A percentile compares a stretch with the other conserved stretches of the same genome.
Conservation (phyloP, 2,113 vertebrate species). For the Lophochroa leadbeateri region DNA sequence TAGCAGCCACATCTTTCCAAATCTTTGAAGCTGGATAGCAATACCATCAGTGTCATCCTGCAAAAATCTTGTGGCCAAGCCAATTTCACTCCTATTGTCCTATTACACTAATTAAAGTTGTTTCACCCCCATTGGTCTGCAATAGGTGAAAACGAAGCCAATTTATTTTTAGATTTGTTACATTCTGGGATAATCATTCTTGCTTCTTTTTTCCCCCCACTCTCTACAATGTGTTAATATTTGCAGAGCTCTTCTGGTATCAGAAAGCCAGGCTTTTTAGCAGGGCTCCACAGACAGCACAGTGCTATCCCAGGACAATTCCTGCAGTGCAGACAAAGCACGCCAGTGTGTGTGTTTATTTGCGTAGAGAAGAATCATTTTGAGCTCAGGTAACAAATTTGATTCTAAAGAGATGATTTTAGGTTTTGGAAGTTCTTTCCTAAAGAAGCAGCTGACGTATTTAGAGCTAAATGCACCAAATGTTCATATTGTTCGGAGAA, state of each 20-base stretch:
- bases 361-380: not conserved
- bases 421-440: conserved; percentile 22
- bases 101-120: conserved; percentile 77
- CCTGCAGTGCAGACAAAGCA: not conserved
- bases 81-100: conserved; percentile 85
- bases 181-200: conserved; percentile 61
- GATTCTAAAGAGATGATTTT: conserved; percentile 30
- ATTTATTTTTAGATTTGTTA: conserved; percentile 73
- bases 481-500: conserved; percentile 24
- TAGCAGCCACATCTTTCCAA: conserved; percentile 89
- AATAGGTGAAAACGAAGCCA: conserved; percentile 70
- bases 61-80: conserved; percentile 83
- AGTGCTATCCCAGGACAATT: not conserved
- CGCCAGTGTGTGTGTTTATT: not conserved
- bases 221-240: not conserved
- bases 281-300: not conserved
- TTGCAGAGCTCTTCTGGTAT: conserved; percentile 5
- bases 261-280: conserved; percentile 40
- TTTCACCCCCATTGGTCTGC: conserved; percentile 61
- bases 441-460: conserved; percentile 43
- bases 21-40: conserved; percentile 83
- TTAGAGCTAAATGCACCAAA: conserved; percentile 35
- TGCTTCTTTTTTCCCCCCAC: not conserved
- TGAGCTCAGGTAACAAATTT: not conserved
- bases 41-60: conserved; percentile 82